phyloP scores from a whole-genome alignment of 2,113 vertebrate genomes.

The Lucifuga dentata region DNA sequence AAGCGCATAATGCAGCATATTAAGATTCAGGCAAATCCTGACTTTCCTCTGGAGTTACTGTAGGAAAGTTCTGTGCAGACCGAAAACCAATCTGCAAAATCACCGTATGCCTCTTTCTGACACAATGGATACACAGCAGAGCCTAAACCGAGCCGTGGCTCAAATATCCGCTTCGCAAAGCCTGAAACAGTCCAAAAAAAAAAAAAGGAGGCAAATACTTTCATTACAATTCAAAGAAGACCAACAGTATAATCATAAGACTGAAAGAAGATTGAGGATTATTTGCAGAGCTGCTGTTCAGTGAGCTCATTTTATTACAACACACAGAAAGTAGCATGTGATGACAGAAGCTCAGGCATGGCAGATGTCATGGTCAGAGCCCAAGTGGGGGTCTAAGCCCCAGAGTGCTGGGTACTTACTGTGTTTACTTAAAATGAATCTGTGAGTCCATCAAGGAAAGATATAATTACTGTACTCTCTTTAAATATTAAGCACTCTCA shows the following conservation, averaged over 20 bases:
- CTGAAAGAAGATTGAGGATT: background rate
- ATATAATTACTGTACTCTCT: constrained; percentile 63
- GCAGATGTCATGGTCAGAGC: constrained; percentile 39
- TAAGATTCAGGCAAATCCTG: constrained; percentile 15
- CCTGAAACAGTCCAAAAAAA: constrained; percentile 19
- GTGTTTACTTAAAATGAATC: constrained; percentile 60
- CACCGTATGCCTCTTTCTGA: background rate
- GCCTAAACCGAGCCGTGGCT: background rate
- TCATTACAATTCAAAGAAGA: constrained; percentile 14
- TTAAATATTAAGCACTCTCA: constrained; percentile 61
- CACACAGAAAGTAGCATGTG: constrained; percentile 6
- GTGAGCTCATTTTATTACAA: constrained; percentile 37
- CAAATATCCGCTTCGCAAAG: constrained; percentile 14
- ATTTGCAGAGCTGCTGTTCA: constrained; percentile 13
- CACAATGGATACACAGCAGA: constrained; percentile 2
- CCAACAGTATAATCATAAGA: background rate
- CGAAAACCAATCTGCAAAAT: constrained; percentile 23
- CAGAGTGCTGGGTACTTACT: constrained; percentile 13
- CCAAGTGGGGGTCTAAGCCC: constrained; percentile 19
- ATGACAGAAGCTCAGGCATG: constrained; percentile 3
- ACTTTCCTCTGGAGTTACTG: background rate
- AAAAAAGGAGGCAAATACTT: constrained; percentile 27
- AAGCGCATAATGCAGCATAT: constrained; percentile 26
- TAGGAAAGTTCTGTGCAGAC: constrained; percentile 15
- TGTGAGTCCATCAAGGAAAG: constrained; percentile 61